Evolutionary conservation across 2,113 vertebrate genomes (phyloP).

Genomic region (Bettongia penicillata): DNA sequence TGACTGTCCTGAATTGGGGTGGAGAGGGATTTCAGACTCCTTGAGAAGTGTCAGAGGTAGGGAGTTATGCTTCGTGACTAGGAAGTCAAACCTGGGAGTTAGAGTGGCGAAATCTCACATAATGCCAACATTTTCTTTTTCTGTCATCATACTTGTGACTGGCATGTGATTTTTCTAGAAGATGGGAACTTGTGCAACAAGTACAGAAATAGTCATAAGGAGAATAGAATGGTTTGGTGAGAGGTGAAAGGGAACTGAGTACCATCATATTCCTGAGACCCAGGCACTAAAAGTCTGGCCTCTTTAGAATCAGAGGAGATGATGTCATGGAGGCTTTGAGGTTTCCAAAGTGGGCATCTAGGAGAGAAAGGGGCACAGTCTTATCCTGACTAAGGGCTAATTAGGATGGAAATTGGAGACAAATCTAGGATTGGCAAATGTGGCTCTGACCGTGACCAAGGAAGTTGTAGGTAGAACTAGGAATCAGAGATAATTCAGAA

Average conservation of each 20-base stretch:
- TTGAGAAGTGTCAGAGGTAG: not conserved
- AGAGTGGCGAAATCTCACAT: not conserved
- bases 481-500: not conserved
- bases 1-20: not conserved
- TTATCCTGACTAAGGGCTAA: not conserved
- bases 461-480: not conserved
- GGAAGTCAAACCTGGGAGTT: not conserved
- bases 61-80: not conserved
- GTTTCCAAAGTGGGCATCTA: not conserved
- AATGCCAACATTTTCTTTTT: not conserved
- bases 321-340: not conserved
- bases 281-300: not conserved
- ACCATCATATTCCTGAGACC: conserved; percentile 27
- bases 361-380: not conserved
- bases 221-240: conserved; percentile 34
- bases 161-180: conserved; percentile 41
- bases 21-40: not conserved
- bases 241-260: conserved; percentile 24
- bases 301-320: conserved; percentile 5
- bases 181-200: conserved; percentile 64
- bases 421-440: not conserved
- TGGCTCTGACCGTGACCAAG: not conserved
- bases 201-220: conserved; percentile 65
- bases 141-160: conserved; percentile 16
- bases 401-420: not conserved